Evolutionary conservation across 2,888 invertebrate species (phyloP), one percentile per base, ranked within the genome.

Genomic region (Leistus spinibarbis): DNA sequence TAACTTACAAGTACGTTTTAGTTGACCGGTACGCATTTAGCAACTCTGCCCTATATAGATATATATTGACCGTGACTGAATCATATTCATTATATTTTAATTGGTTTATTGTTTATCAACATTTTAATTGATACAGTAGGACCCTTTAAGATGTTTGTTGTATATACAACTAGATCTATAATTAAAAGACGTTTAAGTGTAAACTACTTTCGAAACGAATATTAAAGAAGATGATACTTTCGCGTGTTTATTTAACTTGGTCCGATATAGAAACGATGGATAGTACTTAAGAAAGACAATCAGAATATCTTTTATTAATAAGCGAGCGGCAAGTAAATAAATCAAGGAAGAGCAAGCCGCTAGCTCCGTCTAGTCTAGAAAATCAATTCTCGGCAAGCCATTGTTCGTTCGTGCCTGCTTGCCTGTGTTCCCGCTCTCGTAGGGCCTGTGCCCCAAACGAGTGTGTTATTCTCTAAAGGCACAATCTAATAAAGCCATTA

Each of bases 401-500:
- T 60, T 60, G 60, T 60, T 60, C 60, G 40, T 40, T 40, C 40
- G 40, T 2, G 40, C 4, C 40, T 40, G 40, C 40, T 40, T 2
- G 40, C 10, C 3, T 40, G 40, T 40, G n/a, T 40, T 40, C 40
- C 40, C 40, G 13, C 40, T 40, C 40, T 40, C 1, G 5, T 40
- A 40, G 20, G 60, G 60, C 60, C 60, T 20, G 3, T n/a, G 19
- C 20, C 20, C 60, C 22, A 22, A 60, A 19, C 22, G 60, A 60
- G 60, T 60, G 60, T 60, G 60, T 70, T 64, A 27, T n/a, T 64
- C 64, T 13, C 67, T 53, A 10, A 67, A 64, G 54, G 40, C 66
- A 40, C 27, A 57, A 66, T 73, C 66, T 73, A 73, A 73, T 73
- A 73, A 73, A 66, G 72, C 60, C 72, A 66, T 73, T 66, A 73